Evolutionary conservation across 2,888 invertebrate species (phyloP), one percentile per base, ranked within the genome.

Genomic region (Bruchidius siliquastri): DNA sequence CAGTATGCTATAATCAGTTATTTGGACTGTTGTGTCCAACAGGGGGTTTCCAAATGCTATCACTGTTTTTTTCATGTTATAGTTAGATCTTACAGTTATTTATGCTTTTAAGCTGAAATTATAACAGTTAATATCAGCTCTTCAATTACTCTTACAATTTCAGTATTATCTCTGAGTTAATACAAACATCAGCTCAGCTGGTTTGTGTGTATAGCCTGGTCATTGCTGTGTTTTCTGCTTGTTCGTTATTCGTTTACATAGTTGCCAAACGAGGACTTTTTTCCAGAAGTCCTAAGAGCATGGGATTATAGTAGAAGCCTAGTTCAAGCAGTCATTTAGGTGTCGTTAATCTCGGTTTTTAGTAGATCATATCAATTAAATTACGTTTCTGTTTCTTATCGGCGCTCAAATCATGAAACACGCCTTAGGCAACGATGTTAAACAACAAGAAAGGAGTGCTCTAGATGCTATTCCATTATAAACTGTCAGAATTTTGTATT

Each of bases 31-130:
- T 20, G 71, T 73, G 69, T 73, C 73, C 22, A 73, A 70, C 13
- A 73, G 21, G 3, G 73, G 73, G 30, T 73, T 73, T 0, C 73
- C 73, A 21, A 73, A 73, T 13, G 73, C 73, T 20, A 73, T 21
- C 10, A 73, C 69, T 22, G 71, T 73, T 22, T n/a, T n/a, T n/a
- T 73, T 68, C 71, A 71, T 49, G 6, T 49, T 49, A 30, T 30
- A 8, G 18, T 13, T 49, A 1, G 13, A 8, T 49, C 18, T 49
- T 13, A 13, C 1, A 49, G 3, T 49, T 8, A 13, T 49, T 13
- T 13, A 3, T 49, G 18, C 49, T 49, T 13, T 8, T 18, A 13
- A 1, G 49, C 18, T 30, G n/a, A n/a, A n/a, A n/a, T n/a, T n/a
- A n/a, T 30, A 30, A 30, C 30, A 30, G 30, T 30, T 30, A 6